Conservation (phyloP, 2,113 vertebrate species). For the Antennarius striatus region DNA sequence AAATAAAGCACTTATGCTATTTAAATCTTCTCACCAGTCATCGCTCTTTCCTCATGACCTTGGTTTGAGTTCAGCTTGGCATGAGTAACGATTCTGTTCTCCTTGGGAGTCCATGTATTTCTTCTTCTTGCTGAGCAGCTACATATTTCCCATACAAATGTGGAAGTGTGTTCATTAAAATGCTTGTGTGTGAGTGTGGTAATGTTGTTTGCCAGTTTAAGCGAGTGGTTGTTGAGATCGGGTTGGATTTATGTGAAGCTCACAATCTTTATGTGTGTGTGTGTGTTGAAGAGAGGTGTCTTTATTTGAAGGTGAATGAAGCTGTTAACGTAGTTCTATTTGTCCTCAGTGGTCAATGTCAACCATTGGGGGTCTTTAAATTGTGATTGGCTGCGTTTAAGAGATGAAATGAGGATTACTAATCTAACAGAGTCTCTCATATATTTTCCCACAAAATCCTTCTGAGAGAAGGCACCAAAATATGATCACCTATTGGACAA, state of each 20-base stretch:
- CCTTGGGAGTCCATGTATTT: background rate
- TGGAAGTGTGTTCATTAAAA: too few relatives aligned
- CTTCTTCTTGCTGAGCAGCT: too few relatives aligned
- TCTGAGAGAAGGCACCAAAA: too few relatives aligned
- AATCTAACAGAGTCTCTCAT: background rate
- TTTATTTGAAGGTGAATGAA: conserved; percentile 51
- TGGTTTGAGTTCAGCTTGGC: conserved; percentile 27
- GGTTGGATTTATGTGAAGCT: too few relatives aligned
- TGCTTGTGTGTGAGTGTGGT: too few relatives aligned
- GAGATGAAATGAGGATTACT: conserved; percentile 30
- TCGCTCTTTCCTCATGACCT: conserved; percentile 27
- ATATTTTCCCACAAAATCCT: too few relatives aligned
- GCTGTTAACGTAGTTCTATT: conserved; percentile 36
- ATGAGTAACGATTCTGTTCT: conserved; percentile 20
- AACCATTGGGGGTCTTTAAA: conserved; percentile 45
- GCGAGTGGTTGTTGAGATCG: too few relatives aligned
- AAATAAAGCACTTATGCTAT: conserved; percentile 43
- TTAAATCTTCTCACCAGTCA: conserved; percentile 19
- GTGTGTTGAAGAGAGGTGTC: conserved; percentile 27
- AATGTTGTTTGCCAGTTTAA: too few relatives aligned
- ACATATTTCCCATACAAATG: too few relatives aligned
- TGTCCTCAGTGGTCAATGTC: conserved; percentile 55
- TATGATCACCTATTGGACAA: too few relatives aligned
- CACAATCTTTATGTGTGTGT: too few relatives aligned
- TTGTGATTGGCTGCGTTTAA: conserved; percentile 42